Conservation (phyloP, 2,888 invertebrate species). For the Acanthosoma haemorrhoidale region DNA sequence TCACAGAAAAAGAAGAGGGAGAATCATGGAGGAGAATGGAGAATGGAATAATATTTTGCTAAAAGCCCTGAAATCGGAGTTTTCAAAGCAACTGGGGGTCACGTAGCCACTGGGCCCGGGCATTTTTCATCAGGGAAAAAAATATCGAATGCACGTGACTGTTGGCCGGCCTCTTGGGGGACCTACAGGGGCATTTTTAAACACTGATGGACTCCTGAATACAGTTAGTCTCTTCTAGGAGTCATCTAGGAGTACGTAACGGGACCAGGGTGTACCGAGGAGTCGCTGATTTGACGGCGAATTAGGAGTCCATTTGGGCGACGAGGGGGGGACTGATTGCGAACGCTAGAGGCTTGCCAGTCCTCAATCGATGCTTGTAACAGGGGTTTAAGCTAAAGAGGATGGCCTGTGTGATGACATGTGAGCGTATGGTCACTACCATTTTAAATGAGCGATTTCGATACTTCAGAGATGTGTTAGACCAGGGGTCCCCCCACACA, state of each 20-base stretch:
- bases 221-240: not conserved
- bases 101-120: not conserved
- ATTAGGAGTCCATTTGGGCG: not conserved
- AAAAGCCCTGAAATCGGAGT: not conserved
- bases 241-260: not conserved
- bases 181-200: not conserved
- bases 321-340: no score
- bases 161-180: not conserved
- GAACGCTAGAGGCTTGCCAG: no score
- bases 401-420: no score
- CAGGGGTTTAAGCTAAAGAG: no score
- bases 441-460: no score
- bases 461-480: no score
- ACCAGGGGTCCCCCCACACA: no score
- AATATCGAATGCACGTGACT: constrained; percentile 17
- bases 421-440: no score
- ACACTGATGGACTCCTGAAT: not conserved
- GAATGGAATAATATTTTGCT: not conserved
- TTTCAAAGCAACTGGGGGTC: not conserved
- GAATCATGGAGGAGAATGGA: not conserved
- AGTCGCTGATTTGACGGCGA: not conserved
- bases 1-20: not conserved
- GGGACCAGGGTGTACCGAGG: not conserved
- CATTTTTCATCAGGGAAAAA: constrained; percentile 18
- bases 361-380: not conserved